Conservation (phyloP, 2,797 vertebrate species). For the Myiothlypis chrysogaster region DNA sequence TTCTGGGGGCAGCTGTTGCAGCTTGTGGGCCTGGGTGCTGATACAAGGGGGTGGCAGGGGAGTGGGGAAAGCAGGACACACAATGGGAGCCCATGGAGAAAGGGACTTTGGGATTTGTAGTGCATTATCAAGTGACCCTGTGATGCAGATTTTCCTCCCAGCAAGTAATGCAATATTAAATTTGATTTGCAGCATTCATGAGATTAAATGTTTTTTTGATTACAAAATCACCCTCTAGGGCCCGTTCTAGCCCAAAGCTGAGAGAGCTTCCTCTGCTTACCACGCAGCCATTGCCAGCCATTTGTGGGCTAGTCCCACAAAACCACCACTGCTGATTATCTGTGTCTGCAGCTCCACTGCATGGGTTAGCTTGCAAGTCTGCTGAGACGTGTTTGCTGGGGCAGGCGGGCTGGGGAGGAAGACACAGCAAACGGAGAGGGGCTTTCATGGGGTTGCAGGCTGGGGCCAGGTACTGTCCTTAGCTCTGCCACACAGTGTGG, state of each 20-base stretch:
- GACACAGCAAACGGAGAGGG: not conserved
- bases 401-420: not conserved
- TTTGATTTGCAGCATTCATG: conserved; percentile 72
- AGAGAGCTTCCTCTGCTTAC: conserved; percentile 61
- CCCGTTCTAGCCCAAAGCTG: conserved; percentile 69
- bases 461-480: not conserved
- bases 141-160: conserved; percentile 62
- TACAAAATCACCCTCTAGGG: conserved; percentile 76
- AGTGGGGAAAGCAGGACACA: not conserved
- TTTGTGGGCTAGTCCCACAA: conserved; percentile 75
- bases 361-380: not conserved
- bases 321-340: conserved; percentile 75
- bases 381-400: not conserved
- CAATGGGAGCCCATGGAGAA: not conserved
- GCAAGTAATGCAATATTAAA: conserved; percentile 75
- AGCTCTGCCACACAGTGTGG: not conserved
- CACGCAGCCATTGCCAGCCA: conserved; percentile 73
- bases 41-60: not conserved
- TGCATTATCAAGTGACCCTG: conserved; percentile 16
- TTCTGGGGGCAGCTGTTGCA: conserved; percentile 9
- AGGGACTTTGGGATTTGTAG: conserved; percentile 40
- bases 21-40: not conserved
- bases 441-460: not conserved
- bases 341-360: conserved; percentile 46
- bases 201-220: conserved; percentile 76